phyloP scores from a whole-genome alignment of 2,888 invertebrate species.

The Podotricha telesiphe region DNA sequence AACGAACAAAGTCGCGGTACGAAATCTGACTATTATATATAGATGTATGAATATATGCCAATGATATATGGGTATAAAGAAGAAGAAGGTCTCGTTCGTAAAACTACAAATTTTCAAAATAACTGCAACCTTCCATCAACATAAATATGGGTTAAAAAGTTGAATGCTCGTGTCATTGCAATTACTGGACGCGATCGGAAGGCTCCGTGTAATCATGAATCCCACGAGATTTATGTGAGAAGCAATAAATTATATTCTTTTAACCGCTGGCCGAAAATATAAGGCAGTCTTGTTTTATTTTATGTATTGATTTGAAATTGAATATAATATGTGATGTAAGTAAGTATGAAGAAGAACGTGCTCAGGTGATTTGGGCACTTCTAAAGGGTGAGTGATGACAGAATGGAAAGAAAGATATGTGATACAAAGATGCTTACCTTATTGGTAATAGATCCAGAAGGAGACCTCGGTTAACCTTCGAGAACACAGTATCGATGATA shows the following conservation, averaged over 20 bases:
- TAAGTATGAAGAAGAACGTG: not conserved
- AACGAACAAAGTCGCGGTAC: too few species aligned
- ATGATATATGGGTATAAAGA: not conserved
- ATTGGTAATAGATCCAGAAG: too few species aligned
- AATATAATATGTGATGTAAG: not conserved
- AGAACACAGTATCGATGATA: too few species aligned
- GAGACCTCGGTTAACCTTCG: too few species aligned
- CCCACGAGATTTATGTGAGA: constrained; percentile 41
- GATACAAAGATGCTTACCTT: too few species aligned
- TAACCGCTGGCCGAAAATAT: constrained; percentile 30
- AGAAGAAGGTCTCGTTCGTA: not conserved
- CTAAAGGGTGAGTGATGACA: too few species aligned
- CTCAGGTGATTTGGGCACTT: too few species aligned
- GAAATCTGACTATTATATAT: too few species aligned
- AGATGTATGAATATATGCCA: not conserved
- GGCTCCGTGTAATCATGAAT: constrained; percentile 25
- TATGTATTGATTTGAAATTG: not conserved
- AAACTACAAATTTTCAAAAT: not conserved
- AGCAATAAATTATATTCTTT: constrained; percentile 37
- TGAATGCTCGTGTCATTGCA: constrained; percentile 30
- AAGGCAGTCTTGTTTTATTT: constrained; percentile 3
- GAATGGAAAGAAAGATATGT: too few species aligned
- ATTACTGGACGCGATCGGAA: constrained; percentile 25
- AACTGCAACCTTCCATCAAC: constrained; percentile 15
- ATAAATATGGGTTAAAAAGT: constrained; percentile 27